Percentiles rank a stretch among this genome's conserved stretches.
Evolutionary conservation across 2,113 vertebrate genomes (phyloP).

Genomic region (Corapipo altera): DNA sequence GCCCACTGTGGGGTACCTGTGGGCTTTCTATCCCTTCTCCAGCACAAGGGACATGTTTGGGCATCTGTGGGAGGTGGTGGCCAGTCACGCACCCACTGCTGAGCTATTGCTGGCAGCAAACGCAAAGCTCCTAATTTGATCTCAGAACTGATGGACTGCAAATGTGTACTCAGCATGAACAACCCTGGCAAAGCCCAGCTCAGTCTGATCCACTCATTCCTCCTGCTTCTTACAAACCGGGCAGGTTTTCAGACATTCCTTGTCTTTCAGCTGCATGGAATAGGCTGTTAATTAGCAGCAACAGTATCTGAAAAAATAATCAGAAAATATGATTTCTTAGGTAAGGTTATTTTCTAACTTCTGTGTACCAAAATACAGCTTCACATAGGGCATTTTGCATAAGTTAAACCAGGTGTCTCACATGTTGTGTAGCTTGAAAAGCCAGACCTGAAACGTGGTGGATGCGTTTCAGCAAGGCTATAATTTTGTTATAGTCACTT

Average conservation of each 20-base stretch:
- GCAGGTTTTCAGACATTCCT: not conserved
- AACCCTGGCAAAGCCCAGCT: not conserved
- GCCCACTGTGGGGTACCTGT: not conserved
- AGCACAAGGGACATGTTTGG: not conserved
- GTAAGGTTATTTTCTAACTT: not conserved
- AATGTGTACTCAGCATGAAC: not conserved
- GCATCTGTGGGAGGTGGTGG: not conserved
- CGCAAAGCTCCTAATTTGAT: not conserved
- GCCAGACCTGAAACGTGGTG: not conserved
- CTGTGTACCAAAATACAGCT: not conserved
- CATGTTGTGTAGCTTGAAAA: not conserved
- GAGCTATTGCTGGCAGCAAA: not conserved
- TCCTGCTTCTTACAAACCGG: not conserved
- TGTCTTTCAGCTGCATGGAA: not conserved
- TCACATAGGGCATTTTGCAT: not conserved
- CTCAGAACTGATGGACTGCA: not conserved
- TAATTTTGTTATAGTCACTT: not conserved
- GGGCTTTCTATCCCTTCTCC: not conserved
- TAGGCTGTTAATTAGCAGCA: not conserved
- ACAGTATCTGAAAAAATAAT: not conserved
- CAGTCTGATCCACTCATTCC: not conserved
- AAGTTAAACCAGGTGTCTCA: not conserved
- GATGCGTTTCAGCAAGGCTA: not conserved
- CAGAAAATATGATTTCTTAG: not conserved
- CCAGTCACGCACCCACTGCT: not conserved